Evolutionary conservation across 2,797 vertebrate species (phyloP).

Genomic region (Paramormyrops hopkinsi): DNA sequence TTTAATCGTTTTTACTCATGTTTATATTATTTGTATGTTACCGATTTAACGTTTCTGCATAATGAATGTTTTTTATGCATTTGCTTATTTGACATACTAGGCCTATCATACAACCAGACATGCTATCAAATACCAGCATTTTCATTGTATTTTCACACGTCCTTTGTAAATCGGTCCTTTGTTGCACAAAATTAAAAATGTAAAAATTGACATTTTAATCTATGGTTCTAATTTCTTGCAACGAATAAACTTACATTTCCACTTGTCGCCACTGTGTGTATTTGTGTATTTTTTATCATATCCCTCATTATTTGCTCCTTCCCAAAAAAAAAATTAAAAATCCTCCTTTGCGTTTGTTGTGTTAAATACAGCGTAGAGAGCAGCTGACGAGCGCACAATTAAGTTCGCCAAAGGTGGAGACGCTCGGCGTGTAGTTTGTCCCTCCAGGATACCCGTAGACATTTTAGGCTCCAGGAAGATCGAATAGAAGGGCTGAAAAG

Average conservation of each 20-base stretch:
- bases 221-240: neutral
- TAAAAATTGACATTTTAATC: neutral
- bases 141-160: neutral
- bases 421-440: conserved; percentile 52
- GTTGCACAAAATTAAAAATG: neutral
- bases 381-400: neutral
- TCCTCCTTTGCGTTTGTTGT: neutral
- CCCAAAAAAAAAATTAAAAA: no score
- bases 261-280: neutral
- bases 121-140: neutral
- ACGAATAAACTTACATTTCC: neutral
- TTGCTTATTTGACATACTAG: neutral
- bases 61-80: neutral
- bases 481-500: conserved; percentile 18
- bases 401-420: neutral
- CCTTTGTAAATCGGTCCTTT: neutral
- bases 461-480: conserved; percentile 32
- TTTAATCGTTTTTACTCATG: neutral
- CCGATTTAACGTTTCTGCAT: neutral
- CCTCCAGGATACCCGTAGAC: conserved; percentile 57
- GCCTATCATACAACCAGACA: neutral
- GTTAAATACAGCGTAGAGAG: neutral
- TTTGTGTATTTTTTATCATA: neutral
- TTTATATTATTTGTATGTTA: neutral
- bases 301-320: no score